These are phyloP conservation scores for Petrocephalus microphthalmus DNA, from an alignment of 2,113 vertebrate species.

Conservation along the genomic window DNA sequence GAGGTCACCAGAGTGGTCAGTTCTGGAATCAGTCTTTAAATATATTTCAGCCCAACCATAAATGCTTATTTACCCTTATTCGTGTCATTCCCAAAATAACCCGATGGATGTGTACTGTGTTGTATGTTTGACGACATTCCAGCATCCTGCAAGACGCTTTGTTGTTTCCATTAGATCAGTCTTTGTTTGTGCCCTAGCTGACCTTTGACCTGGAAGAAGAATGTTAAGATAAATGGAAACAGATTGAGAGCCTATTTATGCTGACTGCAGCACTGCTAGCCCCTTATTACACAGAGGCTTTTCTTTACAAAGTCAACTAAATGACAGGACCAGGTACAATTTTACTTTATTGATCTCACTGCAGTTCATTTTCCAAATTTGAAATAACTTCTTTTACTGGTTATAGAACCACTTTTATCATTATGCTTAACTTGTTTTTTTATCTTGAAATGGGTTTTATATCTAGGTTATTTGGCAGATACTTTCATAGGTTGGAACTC, in stretches of 20 bases:
- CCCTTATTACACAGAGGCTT: background rate
- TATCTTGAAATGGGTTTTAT: background rate
- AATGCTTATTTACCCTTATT: background rate
- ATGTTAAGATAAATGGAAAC: background rate
- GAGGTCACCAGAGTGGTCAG: background rate
- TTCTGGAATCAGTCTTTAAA: background rate
- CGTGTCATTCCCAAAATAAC: background rate
- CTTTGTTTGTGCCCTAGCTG: background rate
- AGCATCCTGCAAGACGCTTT: background rate
- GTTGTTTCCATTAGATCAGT: background rate
- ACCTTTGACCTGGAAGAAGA: background rate
- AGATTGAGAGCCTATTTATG: background rate
- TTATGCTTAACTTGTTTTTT: background rate
- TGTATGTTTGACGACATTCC: background rate
- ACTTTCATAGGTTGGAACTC: background rate
- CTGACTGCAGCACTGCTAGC: background rate
- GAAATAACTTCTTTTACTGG: background rate
- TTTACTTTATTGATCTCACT: background rate
- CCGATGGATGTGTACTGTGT: background rate
- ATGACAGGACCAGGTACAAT: background rate
- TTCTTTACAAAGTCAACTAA: background rate
- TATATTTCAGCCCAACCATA: background rate
- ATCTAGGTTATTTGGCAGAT: background rate
- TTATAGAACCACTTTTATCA: background rate
- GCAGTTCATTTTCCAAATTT: background rate